Conservation (phyloP, 2,113 vertebrate species). For the Eclectus roratus region DNA sequence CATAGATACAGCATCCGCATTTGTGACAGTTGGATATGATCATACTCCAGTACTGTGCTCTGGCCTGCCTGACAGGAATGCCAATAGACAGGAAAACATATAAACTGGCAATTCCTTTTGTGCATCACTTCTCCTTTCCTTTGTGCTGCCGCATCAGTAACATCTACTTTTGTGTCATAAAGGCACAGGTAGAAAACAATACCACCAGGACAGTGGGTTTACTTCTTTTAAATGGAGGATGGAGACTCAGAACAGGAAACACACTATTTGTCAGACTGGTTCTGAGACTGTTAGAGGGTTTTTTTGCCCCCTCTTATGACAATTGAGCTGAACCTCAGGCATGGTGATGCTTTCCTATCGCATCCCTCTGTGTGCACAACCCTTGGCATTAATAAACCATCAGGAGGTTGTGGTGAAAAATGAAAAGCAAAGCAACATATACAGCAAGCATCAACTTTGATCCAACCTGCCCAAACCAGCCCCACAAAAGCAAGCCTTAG, state of each 20-base stretch:
- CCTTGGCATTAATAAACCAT: rapidly evolving
- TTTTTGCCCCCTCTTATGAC: rapidly evolving
- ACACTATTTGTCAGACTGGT: neutral
- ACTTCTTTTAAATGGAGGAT: neutral
- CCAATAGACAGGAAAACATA: neutral
- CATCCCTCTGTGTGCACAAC: neutral
- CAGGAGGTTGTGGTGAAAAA: neutral
- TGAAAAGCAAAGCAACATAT: neutral
- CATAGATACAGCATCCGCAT: neutral
- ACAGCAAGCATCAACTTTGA: rapidly evolving
- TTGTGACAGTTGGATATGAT: neutral
- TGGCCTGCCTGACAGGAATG: neutral
- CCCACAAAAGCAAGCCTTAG: neutral
- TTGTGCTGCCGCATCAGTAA: neutral
- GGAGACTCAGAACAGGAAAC: neutral
- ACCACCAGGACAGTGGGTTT: neutral
- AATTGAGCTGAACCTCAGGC: rapidly evolving
- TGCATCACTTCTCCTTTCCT: neutral
- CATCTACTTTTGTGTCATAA: neutral
- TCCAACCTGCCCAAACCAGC: neutral
- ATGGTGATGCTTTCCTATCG: neutral
- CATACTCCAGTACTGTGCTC: neutral
- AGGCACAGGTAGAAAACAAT: neutral
- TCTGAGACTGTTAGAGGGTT: neutral
- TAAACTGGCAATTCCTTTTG: neutral